Evolutionary conservation across 2,113 vertebrate genomes (phyloP).

Genomic region (Rhineura floridana): DNA sequence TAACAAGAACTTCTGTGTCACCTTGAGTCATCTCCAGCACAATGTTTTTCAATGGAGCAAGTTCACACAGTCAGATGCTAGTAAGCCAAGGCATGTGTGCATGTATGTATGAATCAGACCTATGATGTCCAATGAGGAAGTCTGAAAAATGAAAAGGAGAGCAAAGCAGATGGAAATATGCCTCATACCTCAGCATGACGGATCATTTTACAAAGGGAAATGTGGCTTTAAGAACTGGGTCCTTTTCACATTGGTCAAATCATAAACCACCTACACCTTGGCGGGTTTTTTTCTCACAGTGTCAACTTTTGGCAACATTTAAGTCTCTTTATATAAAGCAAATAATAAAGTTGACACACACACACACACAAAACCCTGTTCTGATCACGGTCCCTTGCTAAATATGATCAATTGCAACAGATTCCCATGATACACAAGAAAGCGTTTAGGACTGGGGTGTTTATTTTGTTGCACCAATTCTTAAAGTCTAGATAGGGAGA

Average conservation of each 20-base stretch:
- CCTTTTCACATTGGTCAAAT: not conserved
- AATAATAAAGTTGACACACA: not conserved
- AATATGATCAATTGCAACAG: not conserved
- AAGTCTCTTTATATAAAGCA: not conserved
- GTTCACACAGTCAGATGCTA: not conserved
- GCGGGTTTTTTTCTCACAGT: not conserved
- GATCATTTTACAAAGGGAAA: not conserved
- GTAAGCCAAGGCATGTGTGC: not conserved
- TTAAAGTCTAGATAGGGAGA: not conserved
- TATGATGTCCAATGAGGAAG: not conserved
- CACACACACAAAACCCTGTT: not conserved
- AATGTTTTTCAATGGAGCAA: not conserved
- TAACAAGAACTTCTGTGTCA: not conserved
- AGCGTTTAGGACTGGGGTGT: not conserved
- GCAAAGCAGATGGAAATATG: not conserved
- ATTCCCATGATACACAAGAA: not conserved
- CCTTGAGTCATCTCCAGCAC: not conserved
- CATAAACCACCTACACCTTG: not conserved
- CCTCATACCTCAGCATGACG: not conserved
- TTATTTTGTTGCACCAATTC: not conserved
- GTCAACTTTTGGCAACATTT: not conserved
- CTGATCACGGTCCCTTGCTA: not conserved
- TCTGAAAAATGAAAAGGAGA: too few species aligned
- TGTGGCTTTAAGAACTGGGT: not conserved
- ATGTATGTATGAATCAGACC: not conserved